Base-by-base conservation (phyloP, 1,140 invertebrate genomes). In the Neotoxoptera formosana region DNA sequence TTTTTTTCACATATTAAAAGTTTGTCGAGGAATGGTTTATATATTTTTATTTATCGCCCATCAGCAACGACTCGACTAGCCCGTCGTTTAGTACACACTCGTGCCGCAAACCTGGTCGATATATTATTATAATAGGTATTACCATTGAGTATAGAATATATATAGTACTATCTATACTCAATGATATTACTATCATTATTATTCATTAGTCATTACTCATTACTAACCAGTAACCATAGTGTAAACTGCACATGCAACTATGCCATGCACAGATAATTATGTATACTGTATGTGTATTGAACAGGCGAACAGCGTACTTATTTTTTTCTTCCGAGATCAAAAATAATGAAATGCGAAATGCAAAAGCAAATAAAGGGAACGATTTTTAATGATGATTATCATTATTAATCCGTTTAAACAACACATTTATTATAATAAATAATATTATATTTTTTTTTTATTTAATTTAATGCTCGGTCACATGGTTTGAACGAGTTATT, bases 401-500 rank as follows among this genome's bases (percentile, higher is more conserved):
- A n/a, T 76, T n/a, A n/a, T n/a, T n/a, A n/a, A n/a, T 76, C 60
- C 14, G n/a, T 76, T n/a, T n/a, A 76, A 8, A 83, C 20, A 7
- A 36, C 34, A 83, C 76, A 36, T 83, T 34, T 21, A 83, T 8
- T 81, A 76, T n/a, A 21, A n/a, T 76, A n/a, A n/a, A 76, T 76
- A n/a, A 34, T 76, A 11, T 30, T 67, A 81, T 81, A 34, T 7
- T 36, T 81, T 81, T 34, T 36, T 83, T n/a, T n/a, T n/a, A n/a
- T n/a, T 36, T 20, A 20, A 23, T 83, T 36, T 2, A 36, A 83
- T 21, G 76, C 83, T 47, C 14, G 45, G 17, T 7, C 8, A 7
- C 48, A n/a, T 34, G 30, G 60, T 34, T 45, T 34, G 86, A 88
- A 48, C 47, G 47, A 88, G 86, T 88, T 88, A 88, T 17, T 88